Conservation (phyloP, 2,797 vertebrate species). For the Threskiornis aethiopicus region DNA sequence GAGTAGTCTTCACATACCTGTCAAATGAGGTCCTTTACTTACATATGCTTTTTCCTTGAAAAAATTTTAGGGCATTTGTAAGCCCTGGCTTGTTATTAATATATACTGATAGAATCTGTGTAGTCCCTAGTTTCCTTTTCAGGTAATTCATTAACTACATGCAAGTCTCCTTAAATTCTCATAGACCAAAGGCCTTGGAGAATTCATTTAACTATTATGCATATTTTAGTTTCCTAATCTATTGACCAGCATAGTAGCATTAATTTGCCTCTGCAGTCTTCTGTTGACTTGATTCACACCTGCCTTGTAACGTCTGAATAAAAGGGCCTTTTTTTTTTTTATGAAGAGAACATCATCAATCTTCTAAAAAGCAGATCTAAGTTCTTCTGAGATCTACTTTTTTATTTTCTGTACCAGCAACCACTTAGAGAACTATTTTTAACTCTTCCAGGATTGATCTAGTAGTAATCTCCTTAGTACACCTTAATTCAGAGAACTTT, state of each 20-base stretch:
- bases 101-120: constrained; percentile 42
- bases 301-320: background rate
- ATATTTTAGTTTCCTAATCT: background rate
- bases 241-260: background rate
- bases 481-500: background rate
- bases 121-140: constrained; percentile 8
- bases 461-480: background rate
- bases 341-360: background rate
- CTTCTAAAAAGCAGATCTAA: background rate
- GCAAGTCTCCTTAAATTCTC: background rate
- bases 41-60: background rate
- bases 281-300: background rate
- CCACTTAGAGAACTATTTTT: background rate
- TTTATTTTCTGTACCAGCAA: background rate
- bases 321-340: background rate
- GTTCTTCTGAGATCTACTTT: background rate
- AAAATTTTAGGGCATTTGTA: constrained; percentile 18
- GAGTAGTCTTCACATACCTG: background rate
- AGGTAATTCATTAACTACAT: background rate
- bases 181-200: background rate
- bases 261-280: background rate
- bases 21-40: constrained; percentile 56
- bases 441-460: background rate
- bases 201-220: background rate
- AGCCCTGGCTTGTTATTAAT: constrained; percentile 51